Conservation (phyloP, 2,888 invertebrate genomes). For the Nemapogon koenigi region DNA sequence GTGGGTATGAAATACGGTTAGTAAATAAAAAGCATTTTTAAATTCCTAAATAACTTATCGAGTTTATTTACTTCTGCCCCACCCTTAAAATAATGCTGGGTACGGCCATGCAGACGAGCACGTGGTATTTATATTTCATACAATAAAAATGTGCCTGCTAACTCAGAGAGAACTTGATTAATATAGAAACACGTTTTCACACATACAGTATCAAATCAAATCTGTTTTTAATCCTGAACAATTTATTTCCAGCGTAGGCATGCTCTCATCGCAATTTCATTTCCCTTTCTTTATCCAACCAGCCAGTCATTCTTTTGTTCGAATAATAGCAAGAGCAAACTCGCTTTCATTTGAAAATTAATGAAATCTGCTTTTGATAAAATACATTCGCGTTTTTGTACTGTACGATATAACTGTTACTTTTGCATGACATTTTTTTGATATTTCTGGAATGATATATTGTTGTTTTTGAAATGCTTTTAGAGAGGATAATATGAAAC, state of each 20-base stretch:
- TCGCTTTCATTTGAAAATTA: constrained; percentile 10
- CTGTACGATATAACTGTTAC: constrained; percentile 2
- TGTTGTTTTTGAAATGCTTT: constrained; percentile 3
- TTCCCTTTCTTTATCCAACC: constrained; percentile 27
- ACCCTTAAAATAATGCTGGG: too few species aligned
- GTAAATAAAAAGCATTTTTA: too few species aligned
- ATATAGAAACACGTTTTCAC: neutral
- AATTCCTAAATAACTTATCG: too few species aligned
- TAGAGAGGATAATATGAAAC: too few species aligned
- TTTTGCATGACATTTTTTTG: neutral
- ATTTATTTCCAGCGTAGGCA: constrained; percentile 1
- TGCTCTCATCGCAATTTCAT: constrained; percentile 23
- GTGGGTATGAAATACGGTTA: too few species aligned
- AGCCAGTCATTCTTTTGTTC: constrained; percentile 24
- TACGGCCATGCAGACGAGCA: too few species aligned
- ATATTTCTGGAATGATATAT: constrained; percentile 5
- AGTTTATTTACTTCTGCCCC: too few species aligned
- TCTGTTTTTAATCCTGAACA: constrained; percentile 8
- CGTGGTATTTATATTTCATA: too few species aligned
- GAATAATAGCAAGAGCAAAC: constrained; percentile 15
- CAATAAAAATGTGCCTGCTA: too few species aligned
- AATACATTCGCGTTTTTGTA: constrained; percentile 7
- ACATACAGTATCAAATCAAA: constrained; percentile 1
- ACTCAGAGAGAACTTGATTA: too few species aligned
- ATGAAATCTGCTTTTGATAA: constrained; percentile 9